Conservation (phyloP, 2,888 invertebrate genomes). For the Xestoiulus laeticollis region DNA sequence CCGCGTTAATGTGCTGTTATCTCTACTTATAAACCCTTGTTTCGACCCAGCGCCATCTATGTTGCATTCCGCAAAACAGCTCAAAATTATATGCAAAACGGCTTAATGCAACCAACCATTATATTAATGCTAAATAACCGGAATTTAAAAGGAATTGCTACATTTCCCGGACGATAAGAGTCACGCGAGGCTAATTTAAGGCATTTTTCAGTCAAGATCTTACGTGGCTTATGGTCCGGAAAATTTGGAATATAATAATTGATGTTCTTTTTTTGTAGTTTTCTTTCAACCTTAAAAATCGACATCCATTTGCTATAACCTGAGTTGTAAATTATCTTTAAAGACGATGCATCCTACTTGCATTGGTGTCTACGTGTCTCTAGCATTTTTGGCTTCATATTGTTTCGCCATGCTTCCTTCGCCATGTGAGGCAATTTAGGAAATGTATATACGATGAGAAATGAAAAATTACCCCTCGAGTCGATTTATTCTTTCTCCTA, state of each 20-base stretch:
- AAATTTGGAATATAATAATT: background rate
- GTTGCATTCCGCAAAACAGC: background rate
- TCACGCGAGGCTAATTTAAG: background rate
- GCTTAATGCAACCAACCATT: background rate
- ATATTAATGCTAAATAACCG: background rate
- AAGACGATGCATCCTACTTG: background rate
- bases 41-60: background rate
- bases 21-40: background rate
- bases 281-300: background rate
- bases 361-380: background rate
- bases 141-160: background rate
- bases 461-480: background rate
- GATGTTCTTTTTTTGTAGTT: background rate
- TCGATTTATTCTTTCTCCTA: background rate
- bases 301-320: background rate
- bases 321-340: background rate
- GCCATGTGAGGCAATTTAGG: background rate
- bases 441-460: background rate
- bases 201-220: background rate
- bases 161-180: background rate
- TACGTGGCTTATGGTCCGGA: slow-evolving; percentile 22
- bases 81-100: background rate
- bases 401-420: background rate
- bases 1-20: too few relatives aligned
- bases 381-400: background rate